phyloP scores from a whole-genome alignment of 2,113 vertebrate species.

The Butastur rufipennis region DNA sequence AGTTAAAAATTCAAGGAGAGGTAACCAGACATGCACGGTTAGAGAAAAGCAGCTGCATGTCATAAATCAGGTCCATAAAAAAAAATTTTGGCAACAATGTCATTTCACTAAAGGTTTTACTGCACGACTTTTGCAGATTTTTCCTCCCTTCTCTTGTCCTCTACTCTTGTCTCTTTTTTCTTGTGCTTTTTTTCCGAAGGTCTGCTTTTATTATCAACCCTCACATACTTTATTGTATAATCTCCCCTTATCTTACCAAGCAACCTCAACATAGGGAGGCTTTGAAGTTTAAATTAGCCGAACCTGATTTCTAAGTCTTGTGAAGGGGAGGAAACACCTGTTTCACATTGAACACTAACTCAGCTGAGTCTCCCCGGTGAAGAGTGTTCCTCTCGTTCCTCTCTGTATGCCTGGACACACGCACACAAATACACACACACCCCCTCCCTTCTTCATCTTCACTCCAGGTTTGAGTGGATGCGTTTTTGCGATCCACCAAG shows the following conservation, averaged over 20 bases:
- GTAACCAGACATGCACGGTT: background rate
- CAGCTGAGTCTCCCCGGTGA: background rate
- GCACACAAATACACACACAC: background rate
- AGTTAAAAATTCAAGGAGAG: conserved; percentile 4
- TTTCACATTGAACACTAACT: background rate
- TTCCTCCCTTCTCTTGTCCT: background rate
- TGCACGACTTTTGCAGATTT: background rate
- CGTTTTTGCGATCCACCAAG: background rate
- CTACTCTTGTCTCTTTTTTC: background rate
- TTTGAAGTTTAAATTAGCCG: background rate
- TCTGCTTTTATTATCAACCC: background rate
- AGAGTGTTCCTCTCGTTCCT: background rate
- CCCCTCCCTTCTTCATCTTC: background rate
- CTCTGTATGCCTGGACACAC: background rate
- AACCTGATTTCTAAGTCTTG: background rate
- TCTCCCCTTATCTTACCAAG: background rate
- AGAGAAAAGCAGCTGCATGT: conserved; percentile 20
- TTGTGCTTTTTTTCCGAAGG: background rate
- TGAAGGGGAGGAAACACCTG: background rate
- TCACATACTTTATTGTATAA: background rate
- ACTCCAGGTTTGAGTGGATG: background rate
- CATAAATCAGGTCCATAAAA: conserved; percentile 2
- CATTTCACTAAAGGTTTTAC: background rate
- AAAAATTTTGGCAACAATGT: background rate
- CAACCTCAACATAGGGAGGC: background rate